phyloP scores from a whole-genome alignment of 2,888 invertebrate genomes.

The Euspilapteryx auroguttella region DNA sequence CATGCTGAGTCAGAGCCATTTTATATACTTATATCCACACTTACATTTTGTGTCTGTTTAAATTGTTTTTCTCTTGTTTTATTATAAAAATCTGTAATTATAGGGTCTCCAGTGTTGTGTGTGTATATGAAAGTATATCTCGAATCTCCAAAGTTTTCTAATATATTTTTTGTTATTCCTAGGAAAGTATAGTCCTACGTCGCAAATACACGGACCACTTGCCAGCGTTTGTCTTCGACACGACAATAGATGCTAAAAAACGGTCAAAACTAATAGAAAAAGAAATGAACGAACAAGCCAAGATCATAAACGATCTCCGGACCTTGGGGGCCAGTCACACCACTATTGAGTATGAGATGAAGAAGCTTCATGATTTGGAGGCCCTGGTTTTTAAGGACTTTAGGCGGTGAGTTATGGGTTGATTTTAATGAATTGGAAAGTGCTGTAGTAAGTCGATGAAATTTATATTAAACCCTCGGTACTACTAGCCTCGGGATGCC shows the following conservation, averaged over 20 bases:
- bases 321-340: conserved; percentile 86
- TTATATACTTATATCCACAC: too few species aligned
- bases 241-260: conserved; percentile 76
- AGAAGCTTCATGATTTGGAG: conserved; percentile 89
- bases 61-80: too few species aligned
- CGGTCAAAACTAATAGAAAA: conserved; percentile 92
- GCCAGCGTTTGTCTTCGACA: conserved; percentile 83
- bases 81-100: too few species aligned
- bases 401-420: conserved; percentile 54
- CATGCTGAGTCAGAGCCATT: too few species aligned
- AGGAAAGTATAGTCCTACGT: conserved; percentile 70
- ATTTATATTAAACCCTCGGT: too few species aligned
- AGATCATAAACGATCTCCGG: conserved; percentile 90
- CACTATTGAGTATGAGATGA: conserved; percentile 91
- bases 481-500: too few species aligned
- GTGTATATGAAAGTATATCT: too few species aligned
- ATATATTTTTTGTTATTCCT: too few species aligned
- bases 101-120: too few species aligned
- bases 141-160: too few species aligned
- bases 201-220: conserved; percentile 73
- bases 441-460: too few species aligned
- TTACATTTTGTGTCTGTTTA: too few species aligned
- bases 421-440: not conserved
- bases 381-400: conserved; percentile 94
- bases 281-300: conserved; percentile 97